Evolutionary conservation across 2,797 vertebrate species (phyloP).

Genomic region (Parotocinclus haroldoi): DNA sequence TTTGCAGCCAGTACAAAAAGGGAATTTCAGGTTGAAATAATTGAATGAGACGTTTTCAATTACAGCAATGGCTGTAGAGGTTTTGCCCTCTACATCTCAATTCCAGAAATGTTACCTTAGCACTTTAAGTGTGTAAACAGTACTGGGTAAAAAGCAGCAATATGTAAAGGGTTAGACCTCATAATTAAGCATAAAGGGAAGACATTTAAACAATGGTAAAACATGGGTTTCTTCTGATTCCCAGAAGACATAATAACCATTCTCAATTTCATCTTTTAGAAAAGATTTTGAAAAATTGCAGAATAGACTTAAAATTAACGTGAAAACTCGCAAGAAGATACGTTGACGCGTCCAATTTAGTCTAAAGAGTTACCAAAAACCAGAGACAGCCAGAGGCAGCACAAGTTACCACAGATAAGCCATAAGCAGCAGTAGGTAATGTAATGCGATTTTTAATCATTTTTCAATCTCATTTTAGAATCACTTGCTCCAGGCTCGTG

Average conservation of each 20-base stretch:
- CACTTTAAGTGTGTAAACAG: no score
- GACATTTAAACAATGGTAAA: not conserved
- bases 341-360: not conserved
- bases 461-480: conserved; percentile 37
- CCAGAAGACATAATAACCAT: not conserved
- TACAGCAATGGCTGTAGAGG: not conserved
- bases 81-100: not conserved
- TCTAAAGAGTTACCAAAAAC: conserved; percentile 7
- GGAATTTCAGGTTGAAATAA: conserved; percentile 5
- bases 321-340: conserved; percentile 9
- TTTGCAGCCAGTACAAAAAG: not conserved
- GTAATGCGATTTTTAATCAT: conserved; percentile 37
- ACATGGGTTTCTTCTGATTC: conserved; percentile 6
- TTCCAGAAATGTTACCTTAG: not conserved
- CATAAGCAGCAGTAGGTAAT: conserved; percentile 19
- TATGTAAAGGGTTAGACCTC: not conserved
- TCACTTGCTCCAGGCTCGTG: conserved; percentile 20
- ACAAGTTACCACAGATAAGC: conserved; percentile 30
- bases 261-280: conserved; percentile 2
- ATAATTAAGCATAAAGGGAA: not conserved
- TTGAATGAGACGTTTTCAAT: conserved; percentile 10
- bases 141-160: not conserved
- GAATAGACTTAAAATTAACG: not conserved
- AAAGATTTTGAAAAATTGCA: not conserved
- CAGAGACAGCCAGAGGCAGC: not conserved